These are phyloP conservation scores for Metridium senile DNA, from an alignment of 92 coral and sea anemone genomes.

Conservation along the genomic window DNA sequence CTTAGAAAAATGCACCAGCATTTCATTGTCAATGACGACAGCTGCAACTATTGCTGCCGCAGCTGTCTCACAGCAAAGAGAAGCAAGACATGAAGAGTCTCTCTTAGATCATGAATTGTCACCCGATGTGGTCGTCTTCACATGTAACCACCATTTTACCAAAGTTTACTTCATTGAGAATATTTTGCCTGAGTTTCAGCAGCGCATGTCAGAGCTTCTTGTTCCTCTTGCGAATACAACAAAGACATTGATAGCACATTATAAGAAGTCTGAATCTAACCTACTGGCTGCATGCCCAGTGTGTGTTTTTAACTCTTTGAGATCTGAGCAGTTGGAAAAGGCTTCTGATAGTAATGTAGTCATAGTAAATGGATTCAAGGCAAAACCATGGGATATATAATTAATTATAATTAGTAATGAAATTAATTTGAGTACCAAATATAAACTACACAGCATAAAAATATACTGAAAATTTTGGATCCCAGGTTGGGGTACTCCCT, in stretches of 20 bases:
- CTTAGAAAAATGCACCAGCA: conserved; percentile 67
- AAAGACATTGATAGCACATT: conserved; percentile 60
- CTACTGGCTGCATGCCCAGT: conserved; percentile 91
- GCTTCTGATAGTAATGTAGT: conserved; percentile 16
- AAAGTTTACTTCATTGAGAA: conserved; percentile 75
- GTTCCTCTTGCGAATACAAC: conserved; percentile 73
- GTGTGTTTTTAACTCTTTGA: conserved; percentile 89
- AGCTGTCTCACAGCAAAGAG: conserved; percentile 82
- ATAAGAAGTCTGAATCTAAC: conserved; percentile 51
- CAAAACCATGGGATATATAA: conserved; percentile 71
- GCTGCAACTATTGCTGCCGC: conserved; percentile 95
- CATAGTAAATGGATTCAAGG: conserved; percentile 31
- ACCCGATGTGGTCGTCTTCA: conserved; percentile 79
- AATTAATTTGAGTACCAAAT: neutral
- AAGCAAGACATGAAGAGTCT: conserved; percentile 46
- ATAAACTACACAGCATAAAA: neutral
- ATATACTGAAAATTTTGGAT: too few species aligned
- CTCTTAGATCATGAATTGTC: conserved; percentile 17
- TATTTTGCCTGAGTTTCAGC: conserved; percentile 91
- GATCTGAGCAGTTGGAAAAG: conserved; percentile 69
- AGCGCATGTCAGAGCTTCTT: conserved; percentile 80
- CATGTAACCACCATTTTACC: conserved; percentile 93
- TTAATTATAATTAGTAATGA: neutral
- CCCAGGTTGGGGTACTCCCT: too few species aligned
- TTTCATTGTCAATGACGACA: conserved; percentile 74